phyloP scores from a whole-genome alignment of 2,113 vertebrate species.

The Coregonus clupeaformis region DNA sequence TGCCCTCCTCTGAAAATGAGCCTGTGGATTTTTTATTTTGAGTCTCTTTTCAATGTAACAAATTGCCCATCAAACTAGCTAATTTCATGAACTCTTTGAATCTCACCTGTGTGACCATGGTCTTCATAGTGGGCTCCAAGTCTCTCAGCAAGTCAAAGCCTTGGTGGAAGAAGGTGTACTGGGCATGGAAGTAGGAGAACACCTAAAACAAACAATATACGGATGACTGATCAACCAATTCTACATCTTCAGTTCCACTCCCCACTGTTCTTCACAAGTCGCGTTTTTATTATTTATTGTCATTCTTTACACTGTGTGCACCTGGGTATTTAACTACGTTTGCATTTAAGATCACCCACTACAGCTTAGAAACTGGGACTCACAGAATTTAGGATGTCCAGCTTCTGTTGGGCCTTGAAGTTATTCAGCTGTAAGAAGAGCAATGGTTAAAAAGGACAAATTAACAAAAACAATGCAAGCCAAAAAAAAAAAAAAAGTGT shows the following conservation, averaged over 20 bases:
- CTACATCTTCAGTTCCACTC: neutral
- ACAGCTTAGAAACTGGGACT: conserved; percentile 32
- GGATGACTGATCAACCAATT: neutral
- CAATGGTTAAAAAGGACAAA: neutral
- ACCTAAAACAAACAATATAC: conserved; percentile 50
- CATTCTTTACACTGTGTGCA: neutral
- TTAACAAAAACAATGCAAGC: neutral
- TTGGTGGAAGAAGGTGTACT: conserved; percentile 80
- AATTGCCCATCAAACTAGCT: no score
- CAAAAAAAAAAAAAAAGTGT: no score
- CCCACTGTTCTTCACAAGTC: neutral
- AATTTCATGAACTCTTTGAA: no score
- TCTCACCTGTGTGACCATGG: conserved; percentile 70
- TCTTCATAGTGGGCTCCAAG: conserved; percentile 74
- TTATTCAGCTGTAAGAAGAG: conserved; percentile 67
- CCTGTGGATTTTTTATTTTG: no score
- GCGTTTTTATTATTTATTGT: neutral
- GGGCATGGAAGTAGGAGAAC: conserved; percentile 77
- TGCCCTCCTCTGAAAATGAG: no score
- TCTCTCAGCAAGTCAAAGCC: conserved; percentile 75
- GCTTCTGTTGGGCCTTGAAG: conserved; percentile 73
- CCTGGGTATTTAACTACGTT: neutral
- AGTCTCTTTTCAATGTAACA: no score
- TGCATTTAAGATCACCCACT: no score
- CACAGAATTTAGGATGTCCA: conserved; percentile 75